phyloP scores from a whole-genome alignment of 2,888 invertebrate genomes.

The Epinotia bilunana region DNA sequence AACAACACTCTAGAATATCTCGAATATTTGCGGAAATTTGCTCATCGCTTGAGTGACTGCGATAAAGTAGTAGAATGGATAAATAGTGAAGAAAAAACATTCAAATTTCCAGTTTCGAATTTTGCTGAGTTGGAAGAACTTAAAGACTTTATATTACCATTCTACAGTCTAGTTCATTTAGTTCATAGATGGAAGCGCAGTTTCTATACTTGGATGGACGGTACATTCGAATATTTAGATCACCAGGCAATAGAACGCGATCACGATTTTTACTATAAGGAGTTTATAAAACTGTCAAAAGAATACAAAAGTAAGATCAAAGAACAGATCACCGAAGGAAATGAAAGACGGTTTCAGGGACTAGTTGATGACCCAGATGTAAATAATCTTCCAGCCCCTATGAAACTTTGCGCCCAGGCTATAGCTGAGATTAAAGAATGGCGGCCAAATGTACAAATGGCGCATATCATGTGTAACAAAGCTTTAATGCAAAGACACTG shows the following conservation, averaged over 20 bases:
- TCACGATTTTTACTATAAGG: constrained; percentile 91
- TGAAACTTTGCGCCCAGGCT: constrained; percentile 88
- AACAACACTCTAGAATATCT: constrained; percentile 91
- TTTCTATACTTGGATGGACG: constrained; percentile 95
- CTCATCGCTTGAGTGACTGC: constrained; percentile 89
- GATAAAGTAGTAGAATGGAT: constrained; percentile 93
- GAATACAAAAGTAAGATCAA: constrained; percentile 90
- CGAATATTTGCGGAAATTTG: constrained; percentile 89
- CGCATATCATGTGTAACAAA: constrained; percentile 94
- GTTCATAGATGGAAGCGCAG: constrained; percentile 89
- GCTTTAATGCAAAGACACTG: constrained; percentile 93
- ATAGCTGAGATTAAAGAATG: constrained; percentile 87
- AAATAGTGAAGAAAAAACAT: constrained; percentile 93
- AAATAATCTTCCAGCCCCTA: constrained; percentile 91
- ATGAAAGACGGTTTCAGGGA: constrained; percentile 85
- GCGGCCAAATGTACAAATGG: constrained; percentile 91
- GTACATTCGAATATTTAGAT: constrained; percentile 94
- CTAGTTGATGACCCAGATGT: constrained; percentile 91
- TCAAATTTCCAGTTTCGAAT: constrained; percentile 90
- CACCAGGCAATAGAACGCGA: constrained; percentile 90
- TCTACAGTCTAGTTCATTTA: constrained; percentile 88
- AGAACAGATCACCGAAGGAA: constrained; percentile 88
- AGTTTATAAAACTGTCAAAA: constrained; percentile 92
- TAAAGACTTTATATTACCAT: constrained; percentile 88
- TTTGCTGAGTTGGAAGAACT: constrained; percentile 93